Percentiles rank a stretch among this genome's conserved stretches.
Evolutionary conservation across 1,140 invertebrate species (phyloP).

Genomic region (Drosophila kohkoa): DNA sequence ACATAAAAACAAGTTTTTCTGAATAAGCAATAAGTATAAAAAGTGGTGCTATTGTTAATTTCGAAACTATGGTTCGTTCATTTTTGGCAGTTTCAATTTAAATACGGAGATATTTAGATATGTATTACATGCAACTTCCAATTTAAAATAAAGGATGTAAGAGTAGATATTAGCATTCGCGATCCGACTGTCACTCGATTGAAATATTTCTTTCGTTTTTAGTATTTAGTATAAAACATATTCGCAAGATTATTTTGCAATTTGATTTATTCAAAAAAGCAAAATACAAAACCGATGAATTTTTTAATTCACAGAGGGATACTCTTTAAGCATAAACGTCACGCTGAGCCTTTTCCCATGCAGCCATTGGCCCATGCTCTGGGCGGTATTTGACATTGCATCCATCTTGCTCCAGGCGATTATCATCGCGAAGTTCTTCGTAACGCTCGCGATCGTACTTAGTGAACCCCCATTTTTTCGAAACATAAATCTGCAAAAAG

Average conservation of each 20-base stretch:
- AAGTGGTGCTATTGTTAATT: too few relatives aligned
- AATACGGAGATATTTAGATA: too few relatives aligned
- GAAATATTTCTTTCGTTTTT: too few relatives aligned
- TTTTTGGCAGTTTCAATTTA: too few relatives aligned
- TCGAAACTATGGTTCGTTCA: too few relatives aligned
- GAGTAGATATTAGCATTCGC: too few relatives aligned
- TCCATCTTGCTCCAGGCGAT: slow-evolving; percentile 95
- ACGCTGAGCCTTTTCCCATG: slow-evolving; percentile 94
- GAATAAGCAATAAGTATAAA: too few relatives aligned
- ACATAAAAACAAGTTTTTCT: too few relatives aligned
- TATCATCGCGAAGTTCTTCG: slow-evolving; percentile 93
- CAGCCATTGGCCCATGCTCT: slow-evolving; percentile 95
- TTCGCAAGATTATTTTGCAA: background rate
- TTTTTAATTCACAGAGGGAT: slow-evolving; percentile 12
- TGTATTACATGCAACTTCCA: too few relatives aligned
- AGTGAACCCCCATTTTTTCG: slow-evolving; percentile 99
- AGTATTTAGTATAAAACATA: too few relatives aligned
- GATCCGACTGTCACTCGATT: too few relatives aligned
- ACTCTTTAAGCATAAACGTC: slow-evolving; percentile 83
- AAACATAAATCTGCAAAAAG: slow-evolving; percentile 93
- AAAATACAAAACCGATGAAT: slow-evolving; percentile 7
- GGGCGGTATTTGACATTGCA: slow-evolving; percentile 97
- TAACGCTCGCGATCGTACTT: slow-evolving; percentile 97
- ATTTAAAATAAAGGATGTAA: too few relatives aligned
- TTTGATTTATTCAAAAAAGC: slow-evolving; percentile 12